Evolutionary conservation across 2,797 vertebrate genomes (phyloP).

Genomic region (Fratercula arctica): DNA sequence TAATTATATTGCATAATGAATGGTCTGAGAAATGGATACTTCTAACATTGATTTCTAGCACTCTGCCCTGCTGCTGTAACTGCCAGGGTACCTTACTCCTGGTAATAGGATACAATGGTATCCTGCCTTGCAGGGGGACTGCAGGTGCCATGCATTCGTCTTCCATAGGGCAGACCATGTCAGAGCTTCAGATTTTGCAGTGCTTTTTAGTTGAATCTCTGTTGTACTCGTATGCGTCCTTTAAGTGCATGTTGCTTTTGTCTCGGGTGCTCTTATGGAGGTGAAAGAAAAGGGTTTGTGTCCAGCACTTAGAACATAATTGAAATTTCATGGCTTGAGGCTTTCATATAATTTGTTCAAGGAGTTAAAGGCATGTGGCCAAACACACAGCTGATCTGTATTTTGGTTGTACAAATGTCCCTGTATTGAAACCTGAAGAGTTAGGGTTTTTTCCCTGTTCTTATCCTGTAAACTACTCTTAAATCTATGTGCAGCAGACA

Average conservation of each 20-base stretch:
- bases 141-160: not conserved
- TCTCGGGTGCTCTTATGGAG: not conserved
- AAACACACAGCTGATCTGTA: not conserved
- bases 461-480: not conserved
- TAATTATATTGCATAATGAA: not conserved
- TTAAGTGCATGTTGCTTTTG: not conserved
- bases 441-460: not conserved
- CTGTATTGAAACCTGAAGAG: not conserved
- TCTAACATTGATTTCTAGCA: not conserved
- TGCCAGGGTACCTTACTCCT: not conserved
- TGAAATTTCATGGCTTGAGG: not conserved
- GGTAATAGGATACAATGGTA: fast-evolving
- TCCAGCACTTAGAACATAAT: not conserved
- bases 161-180: not conserved
- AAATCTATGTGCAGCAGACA: not conserved
- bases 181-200: not conserved
- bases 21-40: not conserved
- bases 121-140: not conserved
- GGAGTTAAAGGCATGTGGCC: not conserved
- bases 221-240: not conserved
- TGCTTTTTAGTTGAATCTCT: not conserved
- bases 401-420: not conserved
- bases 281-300: not conserved
- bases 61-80: not conserved
- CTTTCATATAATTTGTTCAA: not conserved